Evolutionary conservation across 2,797 vertebrate species (phyloP), one percentile per base, ranked within the genome.

Genomic region (Aulostomus chinensis): DNA sequence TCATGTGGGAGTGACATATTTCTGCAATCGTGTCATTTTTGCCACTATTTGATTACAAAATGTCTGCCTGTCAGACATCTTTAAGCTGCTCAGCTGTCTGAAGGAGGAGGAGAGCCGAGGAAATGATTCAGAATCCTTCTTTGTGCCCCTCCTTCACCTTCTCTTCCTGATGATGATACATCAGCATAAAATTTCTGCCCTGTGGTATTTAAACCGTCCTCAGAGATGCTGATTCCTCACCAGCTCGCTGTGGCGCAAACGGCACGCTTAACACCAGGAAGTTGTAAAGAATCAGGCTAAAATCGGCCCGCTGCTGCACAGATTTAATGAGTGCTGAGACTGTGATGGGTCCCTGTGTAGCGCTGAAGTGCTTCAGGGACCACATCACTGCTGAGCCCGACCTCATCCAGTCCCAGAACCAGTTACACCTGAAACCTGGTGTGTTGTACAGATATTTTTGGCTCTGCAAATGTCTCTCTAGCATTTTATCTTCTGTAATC

Each of bases 301-400:
- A 60, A 56, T 22, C 29, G 43, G 21, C 28, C 31, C 25, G 0
- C 14, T 29, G 36, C 60, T 64, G 42, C 46, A 14, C 20, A 18
- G 37, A 43, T 42, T 56, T 80, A 80, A 84, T 56, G 77, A 74
- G 66, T 26, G 4, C 42, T 55, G 58, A 43, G 63, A 47, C 36
- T 1, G 8, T 0, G 12, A 29, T 9, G 1, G 25, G 46, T 63
- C 69, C 65, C 45, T 33, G 14, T 60, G 18, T 50, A 10, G 39
- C 67, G 58, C 14, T n/a, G 34, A 54, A 37, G 18, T 18, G 12
- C 66, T 33, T 65, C 46, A 37, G 61, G 68, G 64, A 58, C 16
- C 2, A 0, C 5, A 36, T 6, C 9, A 2, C 21, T 36, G 45
- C 50, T 58, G 7, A 47, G 46, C 33, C 14, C 39, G 49, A 48